phyloP scores from a whole-genome alignment of 2,888 invertebrate genomes.

The Chalcis sispes region DNA sequence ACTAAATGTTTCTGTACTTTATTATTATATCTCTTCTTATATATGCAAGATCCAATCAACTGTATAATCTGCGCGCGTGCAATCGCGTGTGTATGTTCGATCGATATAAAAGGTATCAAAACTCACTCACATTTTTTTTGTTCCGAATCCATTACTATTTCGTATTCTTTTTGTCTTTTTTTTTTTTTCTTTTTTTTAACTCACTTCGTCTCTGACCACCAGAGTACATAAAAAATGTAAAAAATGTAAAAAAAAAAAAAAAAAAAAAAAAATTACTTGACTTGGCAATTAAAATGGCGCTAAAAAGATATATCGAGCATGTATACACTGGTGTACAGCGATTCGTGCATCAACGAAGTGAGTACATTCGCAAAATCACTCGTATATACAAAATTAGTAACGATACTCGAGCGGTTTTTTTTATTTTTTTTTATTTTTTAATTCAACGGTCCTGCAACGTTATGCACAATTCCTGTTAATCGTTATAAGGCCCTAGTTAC shows the following conservation, averaged over 20 bases:
- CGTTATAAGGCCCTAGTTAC: slow-evolving; percentile 61
- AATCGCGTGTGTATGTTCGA: slow-evolving; percentile 62
- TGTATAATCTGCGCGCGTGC: slow-evolving; percentile 59
- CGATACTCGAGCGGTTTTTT: slow-evolving; percentile 52
- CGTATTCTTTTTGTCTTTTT: slow-evolving; percentile 19
- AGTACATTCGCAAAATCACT: slow-evolving; percentile 44
- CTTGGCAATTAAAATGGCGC: slow-evolving; percentile 44
- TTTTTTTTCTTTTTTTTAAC: slow-evolving; percentile 10
- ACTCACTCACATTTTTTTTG: slow-evolving; percentile 53
- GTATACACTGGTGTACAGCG: slow-evolving; percentile 24
- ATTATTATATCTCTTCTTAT: slow-evolving; percentile 66
- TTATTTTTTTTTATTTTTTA: too few relatives aligned
- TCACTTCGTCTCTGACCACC: slow-evolving; percentile 41
- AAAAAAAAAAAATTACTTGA: slow-evolving; percentile 32
- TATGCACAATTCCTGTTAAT: slow-evolving; percentile 56
- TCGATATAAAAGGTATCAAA: slow-evolving; percentile 75
- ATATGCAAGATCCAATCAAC: slow-evolving; percentile 67
- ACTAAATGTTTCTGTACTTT: slow-evolving; percentile 63
- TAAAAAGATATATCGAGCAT: slow-evolving; percentile 43
- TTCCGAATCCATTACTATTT: slow-evolving; percentile 45
- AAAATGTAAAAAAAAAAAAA: slow-evolving; percentile 26
- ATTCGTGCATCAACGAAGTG: slow-evolving; percentile 39
- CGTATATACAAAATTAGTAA: slow-evolving; percentile 56
- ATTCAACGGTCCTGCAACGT: slow-evolving; percentile 55
- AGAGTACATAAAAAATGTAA: slow-evolving; percentile 29